Conservation (phyloP, 2,113 vertebrate genomes). For the Callipepla californica region DNA sequence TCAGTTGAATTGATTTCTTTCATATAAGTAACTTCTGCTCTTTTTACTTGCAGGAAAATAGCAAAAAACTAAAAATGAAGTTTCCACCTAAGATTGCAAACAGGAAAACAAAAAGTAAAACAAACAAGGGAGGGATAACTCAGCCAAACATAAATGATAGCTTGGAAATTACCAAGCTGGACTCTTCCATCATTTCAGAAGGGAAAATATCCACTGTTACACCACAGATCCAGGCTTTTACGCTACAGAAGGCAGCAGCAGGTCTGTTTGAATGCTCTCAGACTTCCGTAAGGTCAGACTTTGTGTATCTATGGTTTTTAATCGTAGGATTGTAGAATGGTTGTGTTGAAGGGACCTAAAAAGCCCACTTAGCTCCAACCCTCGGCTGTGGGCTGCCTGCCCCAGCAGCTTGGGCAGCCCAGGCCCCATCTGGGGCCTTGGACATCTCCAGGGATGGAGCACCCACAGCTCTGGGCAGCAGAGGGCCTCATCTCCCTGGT, state of each 20-base stretch:
- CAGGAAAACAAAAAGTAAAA: constrained; percentile 98
- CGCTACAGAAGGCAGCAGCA: constrained; percentile 92
- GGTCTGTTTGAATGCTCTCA: constrained; percentile 78
- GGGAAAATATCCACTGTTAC: constrained; percentile 86
- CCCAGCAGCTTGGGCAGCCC: too few species aligned
- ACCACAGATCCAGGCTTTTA: constrained; percentile 92
- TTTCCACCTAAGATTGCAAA: constrained; percentile 98
- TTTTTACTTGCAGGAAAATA: constrained; percentile 89
- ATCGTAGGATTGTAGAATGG: background rate
- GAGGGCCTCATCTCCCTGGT: background rate
- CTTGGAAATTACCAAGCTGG: constrained; percentile 95
- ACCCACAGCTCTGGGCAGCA: background rate
- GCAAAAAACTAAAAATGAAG: constrained; percentile 99
- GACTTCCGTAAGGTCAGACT: background rate
- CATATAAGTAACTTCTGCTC: background rate
- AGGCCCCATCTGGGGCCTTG: background rate
- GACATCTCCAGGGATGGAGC: background rate
- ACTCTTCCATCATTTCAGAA: constrained; percentile 90
- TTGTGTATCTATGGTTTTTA: accelerated
- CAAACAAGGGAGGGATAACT: constrained; percentile 91
- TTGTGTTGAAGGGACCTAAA: background rate
- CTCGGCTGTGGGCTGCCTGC: background rate
- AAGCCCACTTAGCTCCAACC: background rate
- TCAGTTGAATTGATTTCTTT: background rate
- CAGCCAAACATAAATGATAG: constrained; percentile 94